Evolutionary conservation across 1,140 invertebrate genomes (phyloP).

Genomic region (Leptonema lineaticorne): DNA sequence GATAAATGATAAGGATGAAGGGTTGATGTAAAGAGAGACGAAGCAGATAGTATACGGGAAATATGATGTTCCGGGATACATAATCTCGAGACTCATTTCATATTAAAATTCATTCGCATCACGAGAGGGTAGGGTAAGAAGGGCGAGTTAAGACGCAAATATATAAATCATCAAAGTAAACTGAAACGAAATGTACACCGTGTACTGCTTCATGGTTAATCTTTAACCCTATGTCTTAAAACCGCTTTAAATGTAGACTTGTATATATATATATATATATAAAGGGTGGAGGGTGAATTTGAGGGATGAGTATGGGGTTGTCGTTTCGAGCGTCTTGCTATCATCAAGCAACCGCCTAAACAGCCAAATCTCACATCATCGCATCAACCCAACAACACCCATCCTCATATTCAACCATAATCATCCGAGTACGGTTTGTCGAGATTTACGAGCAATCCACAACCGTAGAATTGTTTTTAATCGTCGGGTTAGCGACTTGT

Average conservation of each 20-base stretch:
- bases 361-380: no score
- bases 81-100: slow-evolving; percentile 16
- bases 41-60: slow-evolving; percentile 4
- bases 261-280: no score
- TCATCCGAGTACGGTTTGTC: neutral
- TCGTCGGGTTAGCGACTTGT: slow-evolving; percentile 15
- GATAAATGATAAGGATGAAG: neutral
- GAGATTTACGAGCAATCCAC: neutral
- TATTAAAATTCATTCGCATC: slow-evolving; percentile 18
- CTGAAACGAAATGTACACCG: slow-evolving; percentile 8
- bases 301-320: no score
- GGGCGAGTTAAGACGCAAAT: slow-evolving; percentile 12
- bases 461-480: slow-evolving; percentile 9
- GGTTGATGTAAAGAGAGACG: neutral
- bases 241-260: no score
- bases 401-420: neutral
- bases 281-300: no score
- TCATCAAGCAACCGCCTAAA: no score
- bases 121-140: neutral
- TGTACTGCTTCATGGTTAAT: slow-evolving; percentile 4
- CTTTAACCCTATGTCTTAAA: neutral
- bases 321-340: no score
- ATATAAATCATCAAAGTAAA: slow-evolving; percentile 18
- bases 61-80: slow-evolving; percentile 1
- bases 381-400: neutral